Percentiles rank a stretch among this genome's conserved stretches.
phyloP scores from a whole-genome alignment of 2,888 invertebrate genomes.

The Tipula lateralis region DNA sequence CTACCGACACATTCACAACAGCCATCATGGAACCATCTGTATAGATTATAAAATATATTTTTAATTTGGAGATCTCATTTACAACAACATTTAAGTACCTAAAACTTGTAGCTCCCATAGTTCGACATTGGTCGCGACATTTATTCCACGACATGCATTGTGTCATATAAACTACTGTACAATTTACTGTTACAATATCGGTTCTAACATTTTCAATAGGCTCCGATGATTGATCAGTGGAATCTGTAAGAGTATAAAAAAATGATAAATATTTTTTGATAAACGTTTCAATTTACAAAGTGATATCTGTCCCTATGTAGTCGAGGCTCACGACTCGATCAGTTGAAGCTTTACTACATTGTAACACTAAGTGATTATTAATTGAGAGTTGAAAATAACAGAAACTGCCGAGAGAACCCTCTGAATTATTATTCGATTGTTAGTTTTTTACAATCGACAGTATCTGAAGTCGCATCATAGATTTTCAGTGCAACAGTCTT shows the following conservation, averaged over 20 bases:
- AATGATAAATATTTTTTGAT: not conserved
- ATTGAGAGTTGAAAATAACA: too few species aligned
- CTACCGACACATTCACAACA: conserved; percentile 91
- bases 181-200: conserved; percentile 71
- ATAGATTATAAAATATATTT: conserved; percentile 43
- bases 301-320: too few species aligned
- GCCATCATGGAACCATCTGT: conserved; percentile 89
- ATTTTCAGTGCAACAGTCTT: too few species aligned
- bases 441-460: too few species aligned
- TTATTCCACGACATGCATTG: conserved; percentile 85
- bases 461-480: too few species aligned
- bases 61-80: not conserved
- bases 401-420: too few species aligned
- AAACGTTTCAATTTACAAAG: too few species aligned
- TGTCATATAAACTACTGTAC: conserved; percentile 86
- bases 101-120: conserved; percentile 48
- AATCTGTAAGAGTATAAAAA: conserved; percentile 51
- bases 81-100: conserved; percentile 36
- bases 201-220: conserved; percentile 43
- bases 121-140: conserved; percentile 70
- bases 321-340: too few species aligned
- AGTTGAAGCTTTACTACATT: too few species aligned
- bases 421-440: too few species aligned
- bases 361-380: too few species aligned
- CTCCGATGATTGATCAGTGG: conserved; percentile 60